These are phyloP conservation scores for Heptranchias perlo DNA, from an alignment of 2,113 vertebrate species.

Conservation along the genomic window DNA sequence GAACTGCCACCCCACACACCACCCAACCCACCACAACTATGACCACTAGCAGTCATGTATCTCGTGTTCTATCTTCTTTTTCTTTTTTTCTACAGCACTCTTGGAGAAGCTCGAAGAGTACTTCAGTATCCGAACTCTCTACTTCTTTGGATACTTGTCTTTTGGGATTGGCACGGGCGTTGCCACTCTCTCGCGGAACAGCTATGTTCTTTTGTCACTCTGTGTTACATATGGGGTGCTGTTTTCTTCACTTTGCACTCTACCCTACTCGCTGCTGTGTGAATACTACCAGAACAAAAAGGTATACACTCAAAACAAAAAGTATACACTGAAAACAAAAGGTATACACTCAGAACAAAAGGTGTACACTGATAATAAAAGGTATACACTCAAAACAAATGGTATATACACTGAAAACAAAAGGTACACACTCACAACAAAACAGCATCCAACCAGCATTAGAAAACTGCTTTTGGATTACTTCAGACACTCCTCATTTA, in stretches of 20 bases:
- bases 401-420: slow-evolving; percentile 39
- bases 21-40: background rate
- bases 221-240: slow-evolving; percentile 87
- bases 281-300: slow-evolving; percentile 95
- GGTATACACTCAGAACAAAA: background rate
- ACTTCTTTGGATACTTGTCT: slow-evolving; percentile 88
- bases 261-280: slow-evolving; percentile 94
- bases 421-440: background rate
- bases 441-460: background rate
- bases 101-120: slow-evolving; percentile 90
- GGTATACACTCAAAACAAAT: slow-evolving; percentile 54
- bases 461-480: background rate
- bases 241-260: slow-evolving; percentile 90
- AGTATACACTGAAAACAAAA: slow-evolving; percentile 39
- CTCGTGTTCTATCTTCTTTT: slow-evolving; percentile 27
- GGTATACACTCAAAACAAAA: slow-evolving; percentile 54
- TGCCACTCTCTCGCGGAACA: slow-evolving; percentile 81
- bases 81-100: slow-evolving; percentile 58
- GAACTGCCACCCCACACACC: background rate
- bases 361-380: no score
- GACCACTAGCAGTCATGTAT: background rate
- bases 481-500: background rate
- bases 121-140: slow-evolving; percentile 83
- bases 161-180: slow-evolving; percentile 90
- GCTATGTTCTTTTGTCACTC: slow-evolving; percentile 85